Base-by-base conservation (phyloP, 2,797 vertebrate species). In the Centropyge bicolor region DNA sequence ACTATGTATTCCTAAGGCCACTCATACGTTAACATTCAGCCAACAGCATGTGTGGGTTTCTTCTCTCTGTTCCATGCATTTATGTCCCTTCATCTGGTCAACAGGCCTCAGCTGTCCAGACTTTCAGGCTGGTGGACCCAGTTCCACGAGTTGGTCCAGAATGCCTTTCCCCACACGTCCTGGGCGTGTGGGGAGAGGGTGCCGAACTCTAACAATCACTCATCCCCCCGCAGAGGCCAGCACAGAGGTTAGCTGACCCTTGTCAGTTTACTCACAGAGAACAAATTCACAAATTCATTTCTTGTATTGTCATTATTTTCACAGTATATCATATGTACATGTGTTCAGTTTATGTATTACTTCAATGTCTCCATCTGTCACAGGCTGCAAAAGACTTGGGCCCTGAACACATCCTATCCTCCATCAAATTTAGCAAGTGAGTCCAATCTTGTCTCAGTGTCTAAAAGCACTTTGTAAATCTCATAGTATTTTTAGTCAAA, bases 351-450 rank as follows among this genome's bases (percentile, higher is more conserved):
- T 40, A 63, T 41, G 9, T 71, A 62, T 81, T 36, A 24, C 43
- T 49, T 19, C 55, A 35, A 64, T 67, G 35, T 91, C 63, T 63
- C 40, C 63, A 60, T 92, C 36, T 88, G 74, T 81, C 74, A 22
- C 83, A 96, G 95, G 87, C 86, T 65, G 63, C 83, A 59, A 91
- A 90, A 86, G 92, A 91, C 68, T 70, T 49, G 45, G 86, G 83
- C 9, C 74, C 92, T 66, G 78, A 92, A 56, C 80, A 93, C 74
- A 87, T 92, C 74, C 82, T 92, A 35, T 91, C 92, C 24, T 93
- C 95, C 65, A 85, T 95, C 69, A 95, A 92, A 81, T 93, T 85
- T 78, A 93, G 86, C 94, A 95, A 95, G 96, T 95, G 89, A 93
- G 93, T 91, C 12, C 5, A 46, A 2, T 60, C 3, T 66, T 77